These are phyloP conservation scores for Rostratula benghalensis DNA, from an alignment of 2,113 vertebrate species.

Conservation along the genomic window DNA sequence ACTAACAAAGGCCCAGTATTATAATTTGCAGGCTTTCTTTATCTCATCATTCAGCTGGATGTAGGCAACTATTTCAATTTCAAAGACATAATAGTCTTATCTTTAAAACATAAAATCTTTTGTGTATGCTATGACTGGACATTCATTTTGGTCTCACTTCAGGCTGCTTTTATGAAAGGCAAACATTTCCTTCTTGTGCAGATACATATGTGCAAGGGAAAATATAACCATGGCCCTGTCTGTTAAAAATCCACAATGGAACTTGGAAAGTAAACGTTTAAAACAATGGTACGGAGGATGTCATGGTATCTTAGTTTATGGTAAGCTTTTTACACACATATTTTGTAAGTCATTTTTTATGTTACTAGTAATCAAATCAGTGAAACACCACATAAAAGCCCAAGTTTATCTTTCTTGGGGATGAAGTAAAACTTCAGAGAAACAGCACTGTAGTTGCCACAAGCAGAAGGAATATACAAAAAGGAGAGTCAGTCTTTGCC, in stretches of 20 bases:
- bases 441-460: background rate
- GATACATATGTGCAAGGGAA: slow-evolving; percentile 14
- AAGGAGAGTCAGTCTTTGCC: background rate
- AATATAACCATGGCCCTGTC: slow-evolving; percentile 4
- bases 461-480: slow-evolving; percentile 27
- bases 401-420: slow-evolving; percentile 50
- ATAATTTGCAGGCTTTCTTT: slow-evolving; percentile 11
- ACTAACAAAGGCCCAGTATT: slow-evolving; percentile 1
- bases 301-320: slow-evolving; percentile 53
- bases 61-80: slow-evolving; percentile 20
- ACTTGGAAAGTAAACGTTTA: slow-evolving; percentile 50
- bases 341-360: slow-evolving; percentile 57
- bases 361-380: slow-evolving; percentile 55
- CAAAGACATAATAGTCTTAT: slow-evolving; percentile 50
- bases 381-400: slow-evolving; percentile 59
- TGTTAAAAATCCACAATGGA: background rate
- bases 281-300: slow-evolving; percentile 50
- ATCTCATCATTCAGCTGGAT: slow-evolving; percentile 6
- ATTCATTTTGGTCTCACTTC: slow-evolving; percentile 54
- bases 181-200: slow-evolving; percentile 54
- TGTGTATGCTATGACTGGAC: slow-evolving; percentile 43
- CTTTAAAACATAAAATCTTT: slow-evolving; percentile 47
- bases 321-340: slow-evolving; percentile 47
- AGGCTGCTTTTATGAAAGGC: slow-evolving; percentile 46
- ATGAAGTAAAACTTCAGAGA: slow-evolving; percentile 33